Evolutionary conservation across 2,797 vertebrate species (phyloP), one percentile per base, ranked within the genome.

Genomic region (Hybognathus amarus): DNA sequence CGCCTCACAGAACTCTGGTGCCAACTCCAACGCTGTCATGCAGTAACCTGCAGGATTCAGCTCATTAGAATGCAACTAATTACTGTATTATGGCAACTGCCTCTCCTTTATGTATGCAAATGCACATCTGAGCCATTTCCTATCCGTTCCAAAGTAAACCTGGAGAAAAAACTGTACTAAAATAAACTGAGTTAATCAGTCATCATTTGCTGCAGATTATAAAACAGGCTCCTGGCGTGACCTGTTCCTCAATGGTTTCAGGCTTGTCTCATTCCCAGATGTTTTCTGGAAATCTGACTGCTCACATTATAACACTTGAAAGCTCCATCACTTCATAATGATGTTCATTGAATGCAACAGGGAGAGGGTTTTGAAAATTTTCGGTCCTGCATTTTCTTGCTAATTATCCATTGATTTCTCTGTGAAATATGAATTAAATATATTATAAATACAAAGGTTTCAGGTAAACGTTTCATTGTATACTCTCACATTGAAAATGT

Each of bases 41-140:
- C 13, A 15, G 52, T 70, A 78, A 69, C 33, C 52, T 12, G 24
- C 54, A 76, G 59, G 40, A 70, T 36, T 71, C 67, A 64, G 70
- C 84, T 87, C 84, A 84, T 86, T 88, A 85, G 68, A 85, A 88
- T 54, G 24, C 59, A 86, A 88, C 61, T 86, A 89, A 88, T 88
- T 85, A 83, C 83, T 68, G 73, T 67, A 84, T 84, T 88, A 88
- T 82, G 82, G 85, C 83, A 84, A 88, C 79, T 79, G 78, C 69
- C 78, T 80, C 45, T 70, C 40, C 47, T 54, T 45, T 83, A 87
- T 85, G 73, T 79, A 90, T 90, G 88, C 85, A 87, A 90, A 90
- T 88, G 67, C 67, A 50, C 83, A 86, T 84, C 75, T 17, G 71
- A 83, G 36, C 27, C 76, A 83, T 83, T 80, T 54, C 76, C 54